A percentile compares a stretch with the other conserved stretches of the same genome.
Conservation (phyloP, 2,113 vertebrate genomes). For the Toxotes chatareus region DNA sequence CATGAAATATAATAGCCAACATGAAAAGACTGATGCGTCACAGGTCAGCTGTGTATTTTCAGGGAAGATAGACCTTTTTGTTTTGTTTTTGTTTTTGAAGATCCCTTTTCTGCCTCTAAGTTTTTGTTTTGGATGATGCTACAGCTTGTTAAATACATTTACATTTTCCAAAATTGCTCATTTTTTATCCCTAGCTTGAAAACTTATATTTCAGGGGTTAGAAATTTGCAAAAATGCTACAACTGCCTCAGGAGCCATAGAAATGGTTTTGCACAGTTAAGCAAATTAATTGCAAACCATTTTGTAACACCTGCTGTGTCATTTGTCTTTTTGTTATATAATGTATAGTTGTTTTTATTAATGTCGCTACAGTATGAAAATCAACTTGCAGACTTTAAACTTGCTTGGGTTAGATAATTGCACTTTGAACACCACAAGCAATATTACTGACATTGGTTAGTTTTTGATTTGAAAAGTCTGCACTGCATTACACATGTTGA, state of each 20-base stretch:
- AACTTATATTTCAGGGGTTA: neutral
- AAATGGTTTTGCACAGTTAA: slow-evolving; percentile 31
- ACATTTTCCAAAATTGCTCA: neutral
- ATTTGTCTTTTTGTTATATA: neutral
- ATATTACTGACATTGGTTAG: too few relatives aligned
- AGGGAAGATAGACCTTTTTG: neutral
- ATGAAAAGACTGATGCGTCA: slow-evolving; percentile 6
- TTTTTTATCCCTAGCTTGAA: neutral
- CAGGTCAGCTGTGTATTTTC: slow-evolving; percentile 3
- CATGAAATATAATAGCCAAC: neutral
- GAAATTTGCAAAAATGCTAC: slow-evolving; percentile 19
- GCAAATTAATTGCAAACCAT: slow-evolving; percentile 2
- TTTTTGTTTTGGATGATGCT: slow-evolving; percentile 17
- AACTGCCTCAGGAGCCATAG: neutral
- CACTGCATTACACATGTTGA: neutral
- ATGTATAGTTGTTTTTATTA: neutral
- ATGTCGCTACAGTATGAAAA: neutral
- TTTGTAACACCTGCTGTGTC: neutral
- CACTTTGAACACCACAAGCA: too few relatives aligned
- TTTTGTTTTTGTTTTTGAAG: neutral
- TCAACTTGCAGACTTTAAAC: neutral
- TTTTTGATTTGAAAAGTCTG: neutral
- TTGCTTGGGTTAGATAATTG: neutral
- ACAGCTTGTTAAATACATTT: slow-evolving; percentile 18
- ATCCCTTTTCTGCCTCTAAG: neutral